Evolutionary conservation across 2,113 vertebrate genomes (phyloP), one percentile per base, ranked within the genome.

Genomic region (Apodemus speciosus): DNA sequence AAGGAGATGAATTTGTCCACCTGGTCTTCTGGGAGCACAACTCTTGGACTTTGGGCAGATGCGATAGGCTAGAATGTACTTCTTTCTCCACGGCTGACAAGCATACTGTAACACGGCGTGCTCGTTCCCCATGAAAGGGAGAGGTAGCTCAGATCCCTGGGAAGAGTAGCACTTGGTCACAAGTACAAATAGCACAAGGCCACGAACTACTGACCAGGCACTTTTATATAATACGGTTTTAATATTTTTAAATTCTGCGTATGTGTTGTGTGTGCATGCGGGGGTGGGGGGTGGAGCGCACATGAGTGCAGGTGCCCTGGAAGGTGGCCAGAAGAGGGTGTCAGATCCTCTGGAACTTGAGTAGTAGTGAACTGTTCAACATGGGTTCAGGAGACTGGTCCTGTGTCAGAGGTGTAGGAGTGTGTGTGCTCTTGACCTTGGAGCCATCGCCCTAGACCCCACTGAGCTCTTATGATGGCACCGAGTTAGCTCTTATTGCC

Each of bases 51-150:
- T 90, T 10, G 64, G 40, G 20, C n/a, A 83, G 53, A 62, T 83
- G 85, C 53, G 76, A 75, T 30, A 27, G 90, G 35, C 10, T 93
- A 15, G 62, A 88, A 76, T n/a, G 25, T 58, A 73, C 62, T 85
- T 90, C 40, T 71, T 92, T 87, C 58, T 64, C 85, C 68, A 73
- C 49, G 49, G 30, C 56, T 85, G 81, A 88, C 58, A 95, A 91
- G 77, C 4, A 66, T 58, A 46, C 9, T 30, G 68, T 81, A 89
- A 76, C 4, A 84, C 60, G 71, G 66, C 51, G 53, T n/a, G 38
- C 21, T 27, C 85, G 72, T 85, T 93, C 86, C 49, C 68, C 20
- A 11, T 93, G 16, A 35, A 30, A 66, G 32, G 27, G 75, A 94
- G 51, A 72, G 8, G 89, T 90, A 84, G 25, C 8, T 49, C 38